These are phyloP conservation scores for Drosophila sulfurigaster DNA, from an alignment of 1,140 invertebrate genomes.

Conservation along the genomic window DNA sequence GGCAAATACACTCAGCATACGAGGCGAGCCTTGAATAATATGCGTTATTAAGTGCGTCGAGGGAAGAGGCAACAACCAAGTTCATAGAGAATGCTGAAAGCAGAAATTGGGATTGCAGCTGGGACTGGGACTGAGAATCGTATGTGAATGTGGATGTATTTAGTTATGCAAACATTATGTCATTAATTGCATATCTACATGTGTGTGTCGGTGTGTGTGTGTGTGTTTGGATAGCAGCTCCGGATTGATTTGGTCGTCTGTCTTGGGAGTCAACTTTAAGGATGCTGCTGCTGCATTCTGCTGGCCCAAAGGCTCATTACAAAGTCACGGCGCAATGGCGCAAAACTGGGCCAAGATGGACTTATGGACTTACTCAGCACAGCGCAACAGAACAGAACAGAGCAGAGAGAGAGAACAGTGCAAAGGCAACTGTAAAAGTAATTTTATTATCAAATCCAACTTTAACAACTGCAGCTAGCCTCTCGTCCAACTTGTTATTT, in stretches of 20 bases:
- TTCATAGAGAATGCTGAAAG: slow-evolving; percentile 8
- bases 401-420: not conserved
- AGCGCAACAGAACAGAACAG: slow-evolving; percentile 4
- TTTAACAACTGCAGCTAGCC: slow-evolving; percentile 76
- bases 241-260: slow-evolving; percentile 60
- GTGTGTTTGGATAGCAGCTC: not conserved
- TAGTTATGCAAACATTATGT: slow-evolving; percentile 70
- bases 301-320: slow-evolving; percentile 62
- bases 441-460: slow-evolving; percentile 83
- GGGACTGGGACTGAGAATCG: slow-evolving; percentile 12
- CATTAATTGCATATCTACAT: slow-evolving; percentile 75
- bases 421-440: slow-evolving; percentile 71
- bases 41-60: slow-evolving; percentile 58
- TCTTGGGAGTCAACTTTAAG: slow-evolving; percentile 22
- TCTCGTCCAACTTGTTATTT: slow-evolving; percentile 78
- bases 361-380: slow-evolving; percentile 54
- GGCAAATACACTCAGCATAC: slow-evolving; percentile 12
- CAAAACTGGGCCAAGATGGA: slow-evolving; percentile 72
- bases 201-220: not conserved
- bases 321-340: slow-evolving; percentile 61
- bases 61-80: not conserved
- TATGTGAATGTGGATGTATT: slow-evolving; percentile 40
- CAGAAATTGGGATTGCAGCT: not conserved
- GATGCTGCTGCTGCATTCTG: slow-evolving; percentile 8
- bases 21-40: slow-evolving; percentile 59